A percentile compares a stretch with the other conserved stretches of the same genome.
phyloP scores from a whole-genome alignment of 2,113 vertebrate species.

The Taxidea taxus region DNA sequence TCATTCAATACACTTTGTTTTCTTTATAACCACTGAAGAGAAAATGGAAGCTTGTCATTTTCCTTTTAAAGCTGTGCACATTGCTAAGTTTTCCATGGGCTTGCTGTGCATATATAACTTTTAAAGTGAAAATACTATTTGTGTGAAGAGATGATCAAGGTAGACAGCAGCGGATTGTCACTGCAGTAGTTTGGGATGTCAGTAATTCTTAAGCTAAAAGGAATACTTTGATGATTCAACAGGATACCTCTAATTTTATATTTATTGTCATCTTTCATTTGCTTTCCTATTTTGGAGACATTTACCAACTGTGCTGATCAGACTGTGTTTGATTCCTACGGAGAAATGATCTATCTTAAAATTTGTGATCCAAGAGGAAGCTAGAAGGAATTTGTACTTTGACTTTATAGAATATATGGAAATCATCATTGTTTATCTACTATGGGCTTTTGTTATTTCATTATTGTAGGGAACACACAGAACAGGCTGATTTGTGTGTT shows the following conservation, averaged over 20 bases:
- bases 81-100: neutral
- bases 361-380: neutral
- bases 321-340: neutral
- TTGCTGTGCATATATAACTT: neutral
- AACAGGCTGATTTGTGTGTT: neutral
- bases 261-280: slow-evolving; percentile 22
- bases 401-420: slow-evolving; percentile 4
- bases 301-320: neutral
- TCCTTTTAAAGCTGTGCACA: neutral
- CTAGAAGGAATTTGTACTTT: slow-evolving; percentile 13
- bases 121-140: slow-evolving; percentile 29
- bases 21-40: neutral
- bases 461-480: neutral
- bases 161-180: neutral
- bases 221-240: neutral
- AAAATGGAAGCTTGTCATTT: neutral
- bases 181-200: neutral
- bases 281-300: neutral
- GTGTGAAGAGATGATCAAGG: neutral
- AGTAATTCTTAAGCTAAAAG: neutral
- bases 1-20: neutral
- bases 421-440: neutral
- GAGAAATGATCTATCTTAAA: neutral
- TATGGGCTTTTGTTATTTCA: neutral
- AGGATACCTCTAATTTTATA: neutral